Evolutionary conservation across 1,140 invertebrate genomes (phyloP).

Genomic region (Oreohelix idahoensis): DNA sequence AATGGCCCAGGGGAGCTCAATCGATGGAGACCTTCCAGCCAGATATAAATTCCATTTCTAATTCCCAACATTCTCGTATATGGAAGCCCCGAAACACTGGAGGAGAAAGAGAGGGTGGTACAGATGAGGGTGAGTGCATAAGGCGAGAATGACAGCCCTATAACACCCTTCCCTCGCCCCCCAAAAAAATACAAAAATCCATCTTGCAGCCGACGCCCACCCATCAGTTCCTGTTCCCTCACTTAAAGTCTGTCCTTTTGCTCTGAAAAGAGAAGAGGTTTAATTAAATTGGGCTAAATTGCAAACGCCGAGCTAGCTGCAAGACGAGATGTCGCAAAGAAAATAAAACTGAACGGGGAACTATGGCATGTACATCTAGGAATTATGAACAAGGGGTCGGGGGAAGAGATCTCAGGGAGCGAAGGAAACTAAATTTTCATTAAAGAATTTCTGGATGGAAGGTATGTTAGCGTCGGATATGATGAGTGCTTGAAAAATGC

Average conservation of each 20-base stretch:
- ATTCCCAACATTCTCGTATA: neutral
- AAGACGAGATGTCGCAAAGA: neutral
- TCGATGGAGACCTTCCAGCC: conserved; percentile 28
- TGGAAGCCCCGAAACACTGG: neutral
- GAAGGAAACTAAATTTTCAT: conserved; percentile 4
- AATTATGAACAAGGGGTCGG: conserved; percentile 18
- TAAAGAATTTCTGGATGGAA: neutral
- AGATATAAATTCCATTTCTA: conserved; percentile 34
- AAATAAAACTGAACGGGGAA: neutral
- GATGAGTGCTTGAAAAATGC: neutral
- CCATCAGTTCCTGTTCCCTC: neutral
- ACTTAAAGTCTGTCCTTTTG: neutral
- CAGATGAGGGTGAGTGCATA: neutral
- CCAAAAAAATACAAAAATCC: neutral
- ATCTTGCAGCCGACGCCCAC: neutral
- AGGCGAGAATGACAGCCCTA: neutral
- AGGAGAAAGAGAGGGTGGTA: neutral
- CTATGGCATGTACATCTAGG: conserved; percentile 3
- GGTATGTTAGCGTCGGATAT: neutral
- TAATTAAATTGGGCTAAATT: conserved; percentile 34
- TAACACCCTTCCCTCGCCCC: neutral
- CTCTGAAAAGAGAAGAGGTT: conserved; percentile 5
- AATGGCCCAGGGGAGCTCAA: conserved; percentile 23
- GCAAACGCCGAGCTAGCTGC: conserved; percentile 1
- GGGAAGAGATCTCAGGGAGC: neutral